Evolutionary conservation across 2,113 vertebrate genomes (phyloP), one percentile per base, ranked within the genome.

Genomic region (Elanus axillaris): DNA sequence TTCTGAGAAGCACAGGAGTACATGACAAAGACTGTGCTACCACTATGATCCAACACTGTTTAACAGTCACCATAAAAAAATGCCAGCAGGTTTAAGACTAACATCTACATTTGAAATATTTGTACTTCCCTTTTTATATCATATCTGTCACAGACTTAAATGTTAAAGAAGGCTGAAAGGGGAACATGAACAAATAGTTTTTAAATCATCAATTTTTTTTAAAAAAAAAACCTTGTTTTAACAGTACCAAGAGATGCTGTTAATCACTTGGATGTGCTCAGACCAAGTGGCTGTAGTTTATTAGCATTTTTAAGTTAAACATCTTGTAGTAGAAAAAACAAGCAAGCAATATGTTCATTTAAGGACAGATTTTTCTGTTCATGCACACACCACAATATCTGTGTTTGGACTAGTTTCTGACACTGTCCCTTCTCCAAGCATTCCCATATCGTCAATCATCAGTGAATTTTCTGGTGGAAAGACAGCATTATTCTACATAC

Each of bases 61-160:
- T 27, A 85, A 71, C 22, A 29, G 50, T 3, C 69, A 42, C 56
- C 66, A 50, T 6, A 36, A 76, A 43, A 47, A 78, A 55, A 29
- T 18, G 34, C 15, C 40, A 60, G 64, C 48, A 45, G 56, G 32
- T 72, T 78, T 29, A 75, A 78, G 40, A 50, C 14, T 56, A 60
- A 73, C 48, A 43, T 47, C 76, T 53, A 14, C 5, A 76, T 53
- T 52, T 73, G 27, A 86, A 76, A 84, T 31, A 52, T 14, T 45
- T 26, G n/a, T 50, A 88, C 60, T 94, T 96, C 80, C 52, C 74
- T 92, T 91, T 93, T 86, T 48, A 11, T 5, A 58, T 4, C 73
- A 5, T 58, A 16, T 14, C 63, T 71, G n/a, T n/a, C 52, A 71
- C 73, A 52, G 13, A 59, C 1, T 1, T 8, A 58, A 60, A 63